A percentile compares a stretch with the other conserved stretches of the same genome.
Evolutionary conservation across 2,888 invertebrate genomes (phyloP).

Genomic region (Drosophila maculinotata): DNA sequence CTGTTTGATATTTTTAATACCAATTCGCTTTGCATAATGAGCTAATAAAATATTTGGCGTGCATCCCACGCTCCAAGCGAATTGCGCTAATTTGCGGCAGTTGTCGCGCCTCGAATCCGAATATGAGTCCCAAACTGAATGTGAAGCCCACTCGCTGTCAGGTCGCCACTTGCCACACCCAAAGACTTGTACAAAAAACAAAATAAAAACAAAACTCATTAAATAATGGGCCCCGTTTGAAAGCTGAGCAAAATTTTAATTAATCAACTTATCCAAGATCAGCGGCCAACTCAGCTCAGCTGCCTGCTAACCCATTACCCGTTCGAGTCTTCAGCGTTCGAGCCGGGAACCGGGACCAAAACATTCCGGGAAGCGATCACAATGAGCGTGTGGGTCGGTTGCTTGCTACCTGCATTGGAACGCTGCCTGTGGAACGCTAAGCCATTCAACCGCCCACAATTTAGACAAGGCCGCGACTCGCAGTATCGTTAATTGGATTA

Average conservation of each 20-base stretch:
- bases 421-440: constrained; percentile 36
- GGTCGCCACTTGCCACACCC: constrained; percentile 66
- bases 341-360: constrained; percentile 1
- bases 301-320: constrained; percentile 13
- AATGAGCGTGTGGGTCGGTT: constrained; percentile 33
- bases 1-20: constrained; percentile 33
- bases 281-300: constrained; percentile 23
- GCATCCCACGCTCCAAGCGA: constrained; percentile 74
- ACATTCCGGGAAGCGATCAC: constrained; percentile 55
- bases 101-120: constrained; percentile 76
- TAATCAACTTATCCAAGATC: constrained; percentile 71
- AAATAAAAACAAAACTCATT: constrained; percentile 78
- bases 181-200: constrained; percentile 60
- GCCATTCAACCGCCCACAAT: constrained; percentile 75
- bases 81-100: constrained; percentile 79
- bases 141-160: constrained; percentile 27
- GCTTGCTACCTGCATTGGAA: constrained; percentile 13
- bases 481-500: constrained; percentile 76
- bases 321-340: constrained; percentile 1
- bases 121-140: constrained; percentile 32
- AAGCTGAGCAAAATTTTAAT: constrained; percentile 79
- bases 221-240: constrained; percentile 75
- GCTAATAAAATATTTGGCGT: constrained; percentile 81
- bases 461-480: constrained; percentile 47
- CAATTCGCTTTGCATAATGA: constrained; percentile 79